These are phyloP conservation scores for Drosophila atripex DNA, from an alignment of 2,888 invertebrate species.

Conservation along the genomic window DNA sequence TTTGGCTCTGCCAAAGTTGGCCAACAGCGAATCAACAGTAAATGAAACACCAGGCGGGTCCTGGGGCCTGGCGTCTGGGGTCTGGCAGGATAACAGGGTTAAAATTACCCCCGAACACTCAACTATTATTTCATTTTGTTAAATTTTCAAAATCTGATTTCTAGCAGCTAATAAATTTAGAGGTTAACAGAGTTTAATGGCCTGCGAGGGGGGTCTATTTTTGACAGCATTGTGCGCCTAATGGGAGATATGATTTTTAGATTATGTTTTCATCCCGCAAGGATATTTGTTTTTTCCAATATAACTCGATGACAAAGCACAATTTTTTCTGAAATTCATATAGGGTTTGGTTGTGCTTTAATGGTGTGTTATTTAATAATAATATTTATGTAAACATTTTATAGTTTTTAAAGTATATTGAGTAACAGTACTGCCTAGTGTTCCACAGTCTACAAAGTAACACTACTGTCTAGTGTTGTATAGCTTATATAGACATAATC, in stretches of 20 bases:
- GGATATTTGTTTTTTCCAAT: neutral
- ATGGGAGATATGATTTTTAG: conserved; percentile 4
- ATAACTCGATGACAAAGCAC: conserved; percentile 2
- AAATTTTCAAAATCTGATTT: conserved; percentile 37
- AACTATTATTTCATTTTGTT: conserved; percentile 36
- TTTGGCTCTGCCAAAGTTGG: conserved; percentile 66
- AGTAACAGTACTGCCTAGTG: too few species aligned
- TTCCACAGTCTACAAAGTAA: too few species aligned
- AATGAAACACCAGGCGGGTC: conserved; percentile 49
- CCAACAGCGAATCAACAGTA: conserved; percentile 71
- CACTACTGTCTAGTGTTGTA: neutral
- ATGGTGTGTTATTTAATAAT: neutral
- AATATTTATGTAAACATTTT: too few species aligned
- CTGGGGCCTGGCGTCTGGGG: neutral
- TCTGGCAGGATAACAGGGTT: conserved; percentile 2
- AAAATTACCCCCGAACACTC: neutral
- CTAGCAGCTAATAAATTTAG: conserved; percentile 33
- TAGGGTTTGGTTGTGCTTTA: conserved; percentile 1
- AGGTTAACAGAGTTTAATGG: conserved; percentile 22
- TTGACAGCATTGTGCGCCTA: conserved; percentile 1
- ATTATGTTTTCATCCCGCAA: conserved; percentile 1
- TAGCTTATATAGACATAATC: conserved; percentile 21
- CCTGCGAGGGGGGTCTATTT: conserved; percentile 12
- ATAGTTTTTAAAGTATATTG: too few species aligned
- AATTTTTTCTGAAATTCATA: neutral